Evolutionary conservation across 2,113 vertebrate genomes (phyloP).

Genomic region (Notarius quadriscutis): DNA sequence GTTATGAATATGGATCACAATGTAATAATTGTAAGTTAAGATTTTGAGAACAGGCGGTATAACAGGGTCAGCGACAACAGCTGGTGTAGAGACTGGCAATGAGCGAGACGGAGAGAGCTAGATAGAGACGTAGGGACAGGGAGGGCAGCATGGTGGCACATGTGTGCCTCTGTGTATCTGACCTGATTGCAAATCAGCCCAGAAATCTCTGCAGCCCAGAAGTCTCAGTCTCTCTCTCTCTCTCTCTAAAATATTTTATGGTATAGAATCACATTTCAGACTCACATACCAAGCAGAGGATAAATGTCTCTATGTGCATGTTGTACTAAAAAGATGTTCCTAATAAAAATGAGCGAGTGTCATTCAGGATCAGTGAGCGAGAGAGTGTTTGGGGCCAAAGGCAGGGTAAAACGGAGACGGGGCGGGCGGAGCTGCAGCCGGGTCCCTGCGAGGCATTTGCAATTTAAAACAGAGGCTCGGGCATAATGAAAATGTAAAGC

Average conservation of each 20-base stretch:
- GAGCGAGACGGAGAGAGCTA: constrained; percentile 46
- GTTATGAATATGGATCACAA: constrained; percentile 5
- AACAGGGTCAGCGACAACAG: constrained; percentile 30
- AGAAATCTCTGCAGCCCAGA: constrained; percentile 69
- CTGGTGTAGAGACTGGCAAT: constrained; percentile 30
- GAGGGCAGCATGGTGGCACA: constrained; percentile 71
- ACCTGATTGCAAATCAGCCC: constrained; percentile 79
- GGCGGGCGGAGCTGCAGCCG: constrained; percentile 59
- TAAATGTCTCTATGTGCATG: constrained; percentile 21
- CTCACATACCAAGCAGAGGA: constrained; percentile 1
- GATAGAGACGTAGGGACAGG: constrained; percentile 46
- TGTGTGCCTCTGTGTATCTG: constrained; percentile 74
- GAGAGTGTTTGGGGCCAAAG: constrained; percentile 48
- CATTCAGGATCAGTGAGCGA: constrained; percentile 27
- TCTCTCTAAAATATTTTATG: constrained; percentile 31
- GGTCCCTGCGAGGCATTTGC: constrained; percentile 80
- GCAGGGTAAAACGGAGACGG: constrained; percentile 42
- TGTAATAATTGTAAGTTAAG: constrained; percentile 14
- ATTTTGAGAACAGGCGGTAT: constrained; percentile 1
- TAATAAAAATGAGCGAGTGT: constrained; percentile 46
- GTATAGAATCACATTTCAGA: constrained; percentile 26
- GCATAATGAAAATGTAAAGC: constrained; percentile 99
- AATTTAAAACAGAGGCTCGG: constrained; percentile 93
- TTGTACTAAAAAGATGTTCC: constrained; percentile 15
- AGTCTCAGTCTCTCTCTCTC: constrained; percentile 51